Evolutionary conservation across 2,113 vertebrate genomes (phyloP).

Genomic region (Cavia porcellus): DNA sequence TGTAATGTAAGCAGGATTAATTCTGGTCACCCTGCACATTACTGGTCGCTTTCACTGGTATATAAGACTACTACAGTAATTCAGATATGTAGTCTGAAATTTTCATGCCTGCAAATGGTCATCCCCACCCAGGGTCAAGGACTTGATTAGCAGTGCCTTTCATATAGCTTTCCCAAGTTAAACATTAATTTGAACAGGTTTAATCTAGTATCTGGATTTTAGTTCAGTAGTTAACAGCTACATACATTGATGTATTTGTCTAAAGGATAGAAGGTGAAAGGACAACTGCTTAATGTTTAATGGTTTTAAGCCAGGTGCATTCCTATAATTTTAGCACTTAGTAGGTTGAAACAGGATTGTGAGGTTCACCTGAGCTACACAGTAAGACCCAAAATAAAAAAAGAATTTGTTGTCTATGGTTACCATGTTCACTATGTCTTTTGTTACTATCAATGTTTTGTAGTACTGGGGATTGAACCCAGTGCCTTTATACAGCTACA

Average conservation of each 20-base stretch:
- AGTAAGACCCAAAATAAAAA: not conserved
- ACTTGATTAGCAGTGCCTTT: constrained; percentile 73
- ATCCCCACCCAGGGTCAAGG: constrained; percentile 60
- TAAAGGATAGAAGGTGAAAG: constrained; percentile 1
- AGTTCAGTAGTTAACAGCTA: constrained; percentile 53
- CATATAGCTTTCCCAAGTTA: constrained; percentile 71
- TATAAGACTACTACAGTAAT: not conserved
- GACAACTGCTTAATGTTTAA: constrained; percentile 47
- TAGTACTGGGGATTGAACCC: not conserved
- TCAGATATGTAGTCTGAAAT: constrained; percentile 29
- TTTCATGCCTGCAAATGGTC: constrained; percentile 1
- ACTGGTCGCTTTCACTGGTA: not conserved
- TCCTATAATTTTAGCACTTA: not conserved
- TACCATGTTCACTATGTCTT: constrained; percentile 17
- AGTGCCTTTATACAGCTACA: not conserved
- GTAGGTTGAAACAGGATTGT: not conserved
- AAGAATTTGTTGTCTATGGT: not conserved
- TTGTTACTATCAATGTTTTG: not conserved
- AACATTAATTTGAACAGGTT: constrained; percentile 72
- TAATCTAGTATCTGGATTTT: constrained; percentile 62
- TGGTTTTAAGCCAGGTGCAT: not conserved
- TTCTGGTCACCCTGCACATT: not conserved
- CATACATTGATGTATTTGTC: constrained; percentile 58
- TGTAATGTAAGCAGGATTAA: not conserved
- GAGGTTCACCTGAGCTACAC: not conserved